These are phyloP conservation scores for Cynopterus sphinx DNA, from an alignment of 2,797 vertebrate genomes.

Conservation along the genomic window DNA sequence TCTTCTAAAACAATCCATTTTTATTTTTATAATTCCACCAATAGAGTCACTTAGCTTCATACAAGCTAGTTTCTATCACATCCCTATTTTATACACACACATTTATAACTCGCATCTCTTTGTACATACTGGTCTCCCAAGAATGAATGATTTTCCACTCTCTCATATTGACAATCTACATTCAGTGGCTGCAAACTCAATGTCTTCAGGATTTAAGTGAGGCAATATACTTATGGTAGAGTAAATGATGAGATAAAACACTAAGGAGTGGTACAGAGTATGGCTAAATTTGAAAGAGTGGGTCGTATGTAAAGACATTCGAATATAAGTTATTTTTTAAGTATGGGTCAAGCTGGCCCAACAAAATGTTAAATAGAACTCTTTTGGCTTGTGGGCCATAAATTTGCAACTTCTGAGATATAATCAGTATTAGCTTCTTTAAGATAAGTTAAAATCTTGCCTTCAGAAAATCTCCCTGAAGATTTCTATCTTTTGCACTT, in stretches of 20 bases:
- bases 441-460: background rate
- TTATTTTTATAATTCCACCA: background rate
- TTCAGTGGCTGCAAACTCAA: background rate
- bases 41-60: background rate
- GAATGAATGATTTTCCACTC: background rate
- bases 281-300: background rate
- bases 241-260: background rate
- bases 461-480: conserved; percentile 25
- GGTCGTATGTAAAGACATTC: background rate
- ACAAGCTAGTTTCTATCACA: background rate
- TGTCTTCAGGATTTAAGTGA: background rate
- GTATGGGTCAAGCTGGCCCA: background rate
- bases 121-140: background rate
- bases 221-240: background rate
- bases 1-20: background rate
- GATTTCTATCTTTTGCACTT: background rate
- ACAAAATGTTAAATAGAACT: background rate
- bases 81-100: background rate
- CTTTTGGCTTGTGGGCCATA: background rate
- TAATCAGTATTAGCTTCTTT: background rate
- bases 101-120: background rate
- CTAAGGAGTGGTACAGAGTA: background rate
- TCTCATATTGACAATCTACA: background rate
- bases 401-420: background rate
- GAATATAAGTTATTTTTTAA: background rate